These are phyloP conservation scores for Rousettus leschenaultii DNA, from an alignment of 2,113 vertebrate species.

Conservation along the genomic window DNA sequence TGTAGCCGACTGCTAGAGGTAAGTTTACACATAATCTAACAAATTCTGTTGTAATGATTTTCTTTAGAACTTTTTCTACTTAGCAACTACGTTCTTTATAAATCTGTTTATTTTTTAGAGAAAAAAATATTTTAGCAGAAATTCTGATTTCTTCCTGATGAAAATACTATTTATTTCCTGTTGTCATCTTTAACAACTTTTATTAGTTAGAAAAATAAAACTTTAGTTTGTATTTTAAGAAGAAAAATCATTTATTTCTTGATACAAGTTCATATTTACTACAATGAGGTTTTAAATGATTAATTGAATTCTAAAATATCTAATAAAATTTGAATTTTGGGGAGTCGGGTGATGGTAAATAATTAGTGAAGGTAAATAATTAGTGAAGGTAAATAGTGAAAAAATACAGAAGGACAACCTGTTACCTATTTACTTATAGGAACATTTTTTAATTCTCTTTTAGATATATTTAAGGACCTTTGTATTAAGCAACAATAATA, in stretches of 20 bases:
- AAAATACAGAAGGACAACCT: not conserved
- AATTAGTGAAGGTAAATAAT: not conserved
- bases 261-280: constrained; percentile 2
- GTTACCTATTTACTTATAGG: not conserved
- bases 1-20: not conserved
- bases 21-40: not conserved
- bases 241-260: constrained; percentile 11
- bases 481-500: not conserved
- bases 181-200: constrained; percentile 13
- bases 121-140: constrained; percentile 9
- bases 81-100: not conserved
- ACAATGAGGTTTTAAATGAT: constrained; percentile 37
- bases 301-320: not conserved
- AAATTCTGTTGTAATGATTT: constrained; percentile 12
- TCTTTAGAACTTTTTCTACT: not conserved
- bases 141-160: not conserved
- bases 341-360: not conserved
- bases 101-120: constrained; percentile 39
- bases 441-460: constrained; percentile 17
- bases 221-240: constrained; percentile 17
- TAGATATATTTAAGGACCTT: not conserved
- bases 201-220: constrained; percentile 20
- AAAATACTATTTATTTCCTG: constrained; percentile 14
- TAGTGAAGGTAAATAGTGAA: not conserved
- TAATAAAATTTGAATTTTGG: constrained; percentile 24